A percentile compares a stretch with the other conserved stretches of the same genome.
Conservation (phyloP, 2,797 vertebrate species). For the Antennarius maculatus region DNA sequence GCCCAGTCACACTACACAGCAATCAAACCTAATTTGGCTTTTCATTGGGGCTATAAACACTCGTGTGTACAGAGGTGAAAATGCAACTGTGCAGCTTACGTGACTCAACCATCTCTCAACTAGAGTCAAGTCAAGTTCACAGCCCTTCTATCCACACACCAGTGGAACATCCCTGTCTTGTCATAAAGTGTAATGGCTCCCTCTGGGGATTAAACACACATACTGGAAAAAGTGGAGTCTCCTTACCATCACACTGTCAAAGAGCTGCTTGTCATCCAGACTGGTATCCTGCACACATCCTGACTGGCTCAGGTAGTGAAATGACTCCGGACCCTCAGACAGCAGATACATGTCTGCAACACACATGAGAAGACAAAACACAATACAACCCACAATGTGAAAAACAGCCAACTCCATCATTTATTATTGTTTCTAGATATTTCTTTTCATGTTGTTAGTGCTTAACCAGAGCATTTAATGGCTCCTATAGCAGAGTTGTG, state of each 20-base stretch:
- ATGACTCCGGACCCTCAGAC: slow-evolving; percentile 82
- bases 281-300: slow-evolving; percentile 86
- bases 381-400: not conserved
- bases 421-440: too few relatives aligned
- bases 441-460: too few relatives aligned
- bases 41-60: not conserved
- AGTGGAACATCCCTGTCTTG: not conserved
- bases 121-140: not conserved
- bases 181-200: slow-evolving; percentile 45
- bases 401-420: too few relatives aligned
- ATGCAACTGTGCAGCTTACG: slow-evolving; percentile 4
- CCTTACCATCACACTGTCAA: slow-evolving; percentile 89
- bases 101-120: not conserved
- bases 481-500: too few relatives aligned
- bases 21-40: not conserved
- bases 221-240: not conserved
- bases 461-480: not conserved
- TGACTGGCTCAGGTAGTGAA: slow-evolving; percentile 89
- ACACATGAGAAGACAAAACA: slow-evolving; percentile 4
- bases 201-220: slow-evolving; percentile 42
- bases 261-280: slow-evolving; percentile 86
- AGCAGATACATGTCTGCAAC: slow-evolving; percentile 82
- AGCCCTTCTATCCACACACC: too few relatives aligned
- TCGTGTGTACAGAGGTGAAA: not conserved
- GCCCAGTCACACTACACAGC: slow-evolving; percentile 2